phyloP scores from a whole-genome alignment of 2,888 invertebrate species.

The Sisyra terminalis region DNA sequence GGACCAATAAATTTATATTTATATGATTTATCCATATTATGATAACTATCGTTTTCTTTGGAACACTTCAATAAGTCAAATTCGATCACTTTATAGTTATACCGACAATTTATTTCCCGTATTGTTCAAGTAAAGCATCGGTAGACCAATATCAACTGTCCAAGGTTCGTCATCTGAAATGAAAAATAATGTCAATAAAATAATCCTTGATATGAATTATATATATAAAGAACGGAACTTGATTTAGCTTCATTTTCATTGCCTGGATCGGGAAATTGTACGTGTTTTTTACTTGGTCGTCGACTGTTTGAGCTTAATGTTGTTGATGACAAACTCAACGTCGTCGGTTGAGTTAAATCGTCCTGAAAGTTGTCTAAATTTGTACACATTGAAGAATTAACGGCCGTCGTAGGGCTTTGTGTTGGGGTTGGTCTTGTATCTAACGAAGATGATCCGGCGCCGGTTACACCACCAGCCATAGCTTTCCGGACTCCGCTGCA shows the following conservation, averaged over 20 bases:
- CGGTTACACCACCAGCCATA: constrained; percentile 26
- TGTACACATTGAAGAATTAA: constrained; percentile 25
- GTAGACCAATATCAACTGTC: too few species aligned
- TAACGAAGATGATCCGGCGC: constrained; percentile 24
- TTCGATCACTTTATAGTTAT: too few species aligned
- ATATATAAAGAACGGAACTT: too few species aligned
- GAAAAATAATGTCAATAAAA: too few species aligned
- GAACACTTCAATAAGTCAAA: too few species aligned
- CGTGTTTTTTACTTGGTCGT: constrained; percentile 35
- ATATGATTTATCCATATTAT: too few species aligned
- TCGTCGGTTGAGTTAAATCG: constrained; percentile 16
- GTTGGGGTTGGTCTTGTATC: constrained; percentile 35
- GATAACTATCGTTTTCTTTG: too few species aligned
- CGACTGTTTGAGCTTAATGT: neutral
- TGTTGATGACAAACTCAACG: constrained; percentile 5
- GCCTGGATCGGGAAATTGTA: constrained; percentile 48
- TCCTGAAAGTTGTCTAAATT: constrained; percentile 13
- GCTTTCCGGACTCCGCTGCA: constrained; percentile 20
- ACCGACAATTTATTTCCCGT: too few species aligned
- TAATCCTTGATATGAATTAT: too few species aligned
- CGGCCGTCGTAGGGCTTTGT: constrained; percentile 32
- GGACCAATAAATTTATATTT: too few species aligned
- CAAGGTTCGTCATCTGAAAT: too few species aligned
- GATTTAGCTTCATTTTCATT: constrained; percentile 14
- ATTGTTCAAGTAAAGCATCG: too few species aligned